A percentile compares a stretch with the other conserved stretches of the same genome.
phyloP scores from a whole-genome alignment of 2,797 vertebrate genomes.

The Crypturellus tataupa region DNA sequence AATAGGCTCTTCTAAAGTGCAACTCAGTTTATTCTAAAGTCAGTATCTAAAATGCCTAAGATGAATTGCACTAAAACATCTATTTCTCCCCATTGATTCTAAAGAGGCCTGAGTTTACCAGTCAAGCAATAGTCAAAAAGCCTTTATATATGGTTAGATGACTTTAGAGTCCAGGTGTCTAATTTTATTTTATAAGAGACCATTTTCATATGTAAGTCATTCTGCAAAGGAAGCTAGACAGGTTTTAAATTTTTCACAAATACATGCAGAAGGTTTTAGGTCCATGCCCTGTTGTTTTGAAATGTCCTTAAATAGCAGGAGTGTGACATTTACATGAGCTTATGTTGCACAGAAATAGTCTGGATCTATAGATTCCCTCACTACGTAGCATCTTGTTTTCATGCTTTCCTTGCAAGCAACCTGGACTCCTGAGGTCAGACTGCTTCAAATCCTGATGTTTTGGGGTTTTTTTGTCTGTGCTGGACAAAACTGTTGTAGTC shows the following conservation, averaged over 20 bases:
- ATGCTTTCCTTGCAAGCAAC: neutral
- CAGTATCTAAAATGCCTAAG: neutral
- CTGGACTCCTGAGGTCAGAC: neutral
- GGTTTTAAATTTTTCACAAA: neutral
- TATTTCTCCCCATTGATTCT: neutral
- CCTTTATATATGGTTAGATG: neutral
- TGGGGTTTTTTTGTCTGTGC: neutral
- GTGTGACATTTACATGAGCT: neutral
- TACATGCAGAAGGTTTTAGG: neutral
- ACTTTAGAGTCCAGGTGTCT: neutral
- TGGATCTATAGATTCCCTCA: neutral
- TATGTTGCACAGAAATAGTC: rapidly evolving
- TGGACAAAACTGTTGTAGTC: neutral
- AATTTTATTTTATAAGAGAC: neutral
- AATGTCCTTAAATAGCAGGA: neutral
- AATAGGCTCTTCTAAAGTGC: conserved; percentile 1
- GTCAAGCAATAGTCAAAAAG: neutral
- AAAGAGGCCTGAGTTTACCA: neutral
- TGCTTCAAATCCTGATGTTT: neutral
- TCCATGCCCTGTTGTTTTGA: neutral
- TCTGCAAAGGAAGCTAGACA: neutral
- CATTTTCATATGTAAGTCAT: neutral
- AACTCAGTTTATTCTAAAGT: conserved; percentile 41
- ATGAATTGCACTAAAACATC: neutral
- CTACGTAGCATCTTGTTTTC: rapidly evolving